Conservation (phyloP, 1,140 invertebrate genomes). For the Zophobas morio region DNA sequence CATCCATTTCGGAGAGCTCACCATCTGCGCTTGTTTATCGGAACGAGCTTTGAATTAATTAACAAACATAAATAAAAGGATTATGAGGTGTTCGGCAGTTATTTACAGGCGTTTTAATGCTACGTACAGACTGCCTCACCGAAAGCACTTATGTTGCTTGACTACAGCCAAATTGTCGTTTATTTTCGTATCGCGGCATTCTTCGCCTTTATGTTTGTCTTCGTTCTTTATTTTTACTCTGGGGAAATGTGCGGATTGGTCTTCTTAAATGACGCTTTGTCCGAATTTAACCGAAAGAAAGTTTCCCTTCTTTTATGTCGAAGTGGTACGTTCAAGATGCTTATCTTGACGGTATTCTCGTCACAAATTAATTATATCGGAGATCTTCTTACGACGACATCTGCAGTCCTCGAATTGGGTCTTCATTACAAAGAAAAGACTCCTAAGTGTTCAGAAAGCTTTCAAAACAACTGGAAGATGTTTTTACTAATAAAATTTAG, state of each 20-base stretch:
- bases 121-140: not conserved
- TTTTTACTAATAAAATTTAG: too few relatives aligned
- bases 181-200: constrained; percentile 25
- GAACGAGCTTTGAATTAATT: constrained; percentile 23
- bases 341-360: too few relatives aligned
- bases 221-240: constrained; percentile 31
- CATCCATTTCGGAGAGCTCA: not conserved
- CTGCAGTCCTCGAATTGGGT: too few relatives aligned
- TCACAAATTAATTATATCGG: too few relatives aligned
- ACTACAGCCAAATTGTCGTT: constrained; percentile 29
- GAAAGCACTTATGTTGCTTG: constrained; percentile 33
- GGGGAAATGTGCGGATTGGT: constrained; percentile 8
- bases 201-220: constrained; percentile 12
- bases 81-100: constrained; percentile 37
- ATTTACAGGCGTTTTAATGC: constrained; percentile 15
- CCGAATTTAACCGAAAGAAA: not conserved
- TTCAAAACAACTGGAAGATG: too few relatives aligned
- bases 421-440: too few relatives aligned
- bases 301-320: too few relatives aligned
- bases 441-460: too few relatives aligned
- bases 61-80: constrained; percentile 19
- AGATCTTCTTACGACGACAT: too few relatives aligned
- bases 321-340: too few relatives aligned
- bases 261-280: not conserved
- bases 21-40: not conserved